These are phyloP conservation scores for Esox lucius DNA, from an alignment of 2,797 vertebrate species.

Conservation along the genomic window DNA sequence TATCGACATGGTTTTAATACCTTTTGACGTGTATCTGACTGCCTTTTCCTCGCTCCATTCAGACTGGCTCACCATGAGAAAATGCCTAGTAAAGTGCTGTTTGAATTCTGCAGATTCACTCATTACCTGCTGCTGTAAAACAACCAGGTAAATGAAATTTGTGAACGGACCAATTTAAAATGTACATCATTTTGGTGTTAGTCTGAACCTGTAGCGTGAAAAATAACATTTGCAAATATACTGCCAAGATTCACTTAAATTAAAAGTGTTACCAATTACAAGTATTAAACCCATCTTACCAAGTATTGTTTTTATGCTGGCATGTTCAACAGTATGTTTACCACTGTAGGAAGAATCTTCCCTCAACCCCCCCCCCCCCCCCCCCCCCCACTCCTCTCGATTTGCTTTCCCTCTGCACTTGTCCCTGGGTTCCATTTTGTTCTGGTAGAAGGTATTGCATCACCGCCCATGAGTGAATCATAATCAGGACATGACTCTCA, in stretches of 20 bases:
- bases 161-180: background rate
- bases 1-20: background rate
- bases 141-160: background rate
- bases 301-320: background rate
- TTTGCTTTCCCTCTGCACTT: background rate
- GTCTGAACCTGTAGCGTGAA: background rate
- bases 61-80: background rate
- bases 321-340: conserved; percentile 31
- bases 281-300: background rate
- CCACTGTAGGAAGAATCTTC: background rate
- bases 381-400: conserved; percentile 4
- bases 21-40: background rate
- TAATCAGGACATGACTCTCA: conserved; percentile 25
- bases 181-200: background rate
- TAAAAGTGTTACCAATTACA: background rate
- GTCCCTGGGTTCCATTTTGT: conserved; percentile 43
- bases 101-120: background rate
- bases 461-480: conserved; percentile 52
- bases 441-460: conserved; percentile 57
- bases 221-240: background rate
- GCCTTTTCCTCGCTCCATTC: background rate
- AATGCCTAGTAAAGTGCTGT: background rate
- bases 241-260: too few relatives aligned
- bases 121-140: background rate
- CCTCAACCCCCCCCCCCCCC: background rate